Conservation (phyloP, 2,888 invertebrate species). For the Phorcus lineatus region DNA sequence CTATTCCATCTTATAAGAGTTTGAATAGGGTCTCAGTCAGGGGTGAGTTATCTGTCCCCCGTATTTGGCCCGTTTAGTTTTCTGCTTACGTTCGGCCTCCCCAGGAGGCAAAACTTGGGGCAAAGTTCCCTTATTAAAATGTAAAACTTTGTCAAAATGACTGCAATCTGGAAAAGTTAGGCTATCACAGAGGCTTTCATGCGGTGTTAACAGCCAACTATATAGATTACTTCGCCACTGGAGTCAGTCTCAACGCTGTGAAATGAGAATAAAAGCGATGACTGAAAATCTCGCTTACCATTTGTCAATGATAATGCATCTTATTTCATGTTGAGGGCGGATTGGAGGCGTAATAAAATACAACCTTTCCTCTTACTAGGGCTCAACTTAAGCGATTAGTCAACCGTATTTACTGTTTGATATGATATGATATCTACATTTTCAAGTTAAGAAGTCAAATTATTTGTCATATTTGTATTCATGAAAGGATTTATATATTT, state of each 20-base stretch:
- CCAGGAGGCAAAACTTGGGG: not conserved
- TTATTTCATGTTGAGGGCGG: not conserved
- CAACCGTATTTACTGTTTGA: too few relatives aligned
- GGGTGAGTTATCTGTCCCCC: not conserved
- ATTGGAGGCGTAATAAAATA: not conserved
- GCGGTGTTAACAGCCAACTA: slow-evolving; percentile 12
- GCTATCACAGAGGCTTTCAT: slow-evolving; percentile 15
- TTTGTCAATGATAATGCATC: not conserved
- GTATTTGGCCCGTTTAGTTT: not conserved
- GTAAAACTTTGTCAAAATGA: slow-evolving; percentile 19
- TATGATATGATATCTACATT: too few relatives aligned
- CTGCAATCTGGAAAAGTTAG: slow-evolving; percentile 21
- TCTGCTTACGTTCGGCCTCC: not conserved
- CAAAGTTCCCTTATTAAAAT: slow-evolving; percentile 19
- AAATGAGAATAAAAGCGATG: not conserved
- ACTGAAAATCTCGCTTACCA: slow-evolving; percentile 3
- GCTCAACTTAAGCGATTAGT: too few relatives aligned
- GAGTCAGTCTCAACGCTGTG: not conserved
- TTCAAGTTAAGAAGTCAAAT: too few relatives aligned
- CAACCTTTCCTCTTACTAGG: not conserved
- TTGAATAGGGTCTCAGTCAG: not conserved
- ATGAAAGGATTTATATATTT: too few relatives aligned
- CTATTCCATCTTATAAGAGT: not conserved
- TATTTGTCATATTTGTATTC: too few relatives aligned
- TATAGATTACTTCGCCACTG: slow-evolving; percentile 13